Percentiles rank a stretch among this genome's conserved stretches.
These are phyloP conservation scores for Morone chrysops DNA, from an alignment of 2,113 vertebrate genomes.

Conservation along the genomic window DNA sequence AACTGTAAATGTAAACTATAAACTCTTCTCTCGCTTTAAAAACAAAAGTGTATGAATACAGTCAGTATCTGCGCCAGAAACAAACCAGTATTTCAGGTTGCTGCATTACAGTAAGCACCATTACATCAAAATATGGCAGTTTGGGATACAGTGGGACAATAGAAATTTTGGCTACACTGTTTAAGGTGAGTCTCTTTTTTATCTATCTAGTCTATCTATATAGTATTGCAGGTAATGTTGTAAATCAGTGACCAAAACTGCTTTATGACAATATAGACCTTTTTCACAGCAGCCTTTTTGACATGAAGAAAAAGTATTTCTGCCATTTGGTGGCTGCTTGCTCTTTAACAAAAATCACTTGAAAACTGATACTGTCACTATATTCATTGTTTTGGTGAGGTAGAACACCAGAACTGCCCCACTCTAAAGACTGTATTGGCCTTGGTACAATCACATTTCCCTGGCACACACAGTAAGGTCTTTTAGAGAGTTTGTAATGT, in stretches of 20 bases:
- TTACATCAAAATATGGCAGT: not conserved
- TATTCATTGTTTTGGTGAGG: not conserved
- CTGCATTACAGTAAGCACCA: not conserved
- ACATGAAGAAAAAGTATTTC: not conserved
- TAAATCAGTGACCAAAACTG: not conserved
- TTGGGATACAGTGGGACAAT: too few relatives aligned
- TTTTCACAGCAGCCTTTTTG: too few relatives aligned
- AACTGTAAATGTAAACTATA: not conserved
- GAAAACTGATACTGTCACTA: not conserved
- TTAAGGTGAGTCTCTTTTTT: not conserved
- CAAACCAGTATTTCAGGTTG: not conserved
- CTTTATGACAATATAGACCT: not conserved
- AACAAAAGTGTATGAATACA: too few relatives aligned
- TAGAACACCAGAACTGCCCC: not conserved
- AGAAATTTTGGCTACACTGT: too few relatives aligned
- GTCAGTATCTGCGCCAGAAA: not conserved
- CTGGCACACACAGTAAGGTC: too few relatives aligned
- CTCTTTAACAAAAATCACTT: not conserved
- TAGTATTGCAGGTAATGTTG: not conserved
- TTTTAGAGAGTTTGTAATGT: not conserved
- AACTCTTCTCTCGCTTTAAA: too few relatives aligned
- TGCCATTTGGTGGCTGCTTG: not conserved
- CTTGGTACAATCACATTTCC: not conserved
- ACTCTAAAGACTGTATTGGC: not conserved
- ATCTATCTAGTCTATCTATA: too few relatives aligned